A percentile compares a stretch with the other conserved stretches of the same genome.
Conservation (phyloP, 2,888 invertebrate genomes). For the Tenthredo scrophulariae region DNA sequence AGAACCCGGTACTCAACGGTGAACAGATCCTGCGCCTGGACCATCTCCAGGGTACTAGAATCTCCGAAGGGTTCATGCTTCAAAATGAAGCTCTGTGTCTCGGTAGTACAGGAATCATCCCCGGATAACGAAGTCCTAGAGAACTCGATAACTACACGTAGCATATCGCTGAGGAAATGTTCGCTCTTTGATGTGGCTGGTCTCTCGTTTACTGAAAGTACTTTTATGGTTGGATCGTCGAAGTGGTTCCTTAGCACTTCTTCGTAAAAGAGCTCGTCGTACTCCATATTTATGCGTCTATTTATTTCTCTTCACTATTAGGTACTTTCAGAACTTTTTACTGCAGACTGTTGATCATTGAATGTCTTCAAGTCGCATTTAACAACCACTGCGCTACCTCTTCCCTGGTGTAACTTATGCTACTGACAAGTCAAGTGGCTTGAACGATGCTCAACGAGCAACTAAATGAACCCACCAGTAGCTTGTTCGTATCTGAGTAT, state of each 20-base stretch:
- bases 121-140: neutral
- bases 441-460: neutral
- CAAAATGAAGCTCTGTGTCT: conserved; percentile 56
- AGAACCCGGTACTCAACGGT: conserved; percentile 58
- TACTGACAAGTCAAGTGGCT: neutral
- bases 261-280: conserved; percentile 40
- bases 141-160: conserved; percentile 63
- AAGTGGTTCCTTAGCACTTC: conserved; percentile 41
- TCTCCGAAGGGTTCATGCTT: conserved; percentile 59
- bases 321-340: neutral
- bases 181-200: conserved; percentile 70
- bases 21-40: conserved; percentile 60
- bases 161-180: conserved; percentile 69
- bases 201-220: conserved; percentile 58
- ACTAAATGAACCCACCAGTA: neutral
- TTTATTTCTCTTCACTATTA: neutral
- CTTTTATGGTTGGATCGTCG: conserved; percentile 52
- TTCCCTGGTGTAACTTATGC: neutral
- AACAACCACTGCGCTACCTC: neutral
- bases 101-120: conserved; percentile 47
- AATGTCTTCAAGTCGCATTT: neutral
- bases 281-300: neutral
- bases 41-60: conserved; percentile 40
- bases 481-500: neutral
- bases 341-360: neutral